Evolutionary conservation across 2,888 invertebrate species (phyloP), one percentile per base, ranked within the genome.

Genomic region (Drosophila buzzatii): DNA sequence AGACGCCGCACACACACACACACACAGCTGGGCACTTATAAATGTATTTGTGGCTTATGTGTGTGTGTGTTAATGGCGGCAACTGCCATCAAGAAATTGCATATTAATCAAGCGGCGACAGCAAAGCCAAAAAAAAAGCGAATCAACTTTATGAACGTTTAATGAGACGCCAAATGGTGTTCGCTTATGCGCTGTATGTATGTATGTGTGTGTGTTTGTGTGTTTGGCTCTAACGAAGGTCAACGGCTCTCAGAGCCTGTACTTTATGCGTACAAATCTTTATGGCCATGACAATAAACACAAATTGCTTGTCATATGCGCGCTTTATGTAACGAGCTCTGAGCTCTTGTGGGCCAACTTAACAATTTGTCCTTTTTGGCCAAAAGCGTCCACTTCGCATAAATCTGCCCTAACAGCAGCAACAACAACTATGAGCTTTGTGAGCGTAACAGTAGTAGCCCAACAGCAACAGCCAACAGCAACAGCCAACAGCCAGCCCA

Each of bases 261-360:
- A 47, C 63, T 70, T 73, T 65, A 68, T 78, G 80, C 18, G 61
- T 51, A 82, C 80, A 82, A 74, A 82, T 85, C 80, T 85, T 85
- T 88, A 84, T 88, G 86, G 73, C 70, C 73, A 63, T 73, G 85
- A 79, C 77, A 87, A 89, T 84, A 89, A 85, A 89, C 89, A 89
- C 85, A 85, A 85, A 85, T 85, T 79, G 87, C 89, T 65, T 87
- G 85, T 85, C 89, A 85, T 89, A 89, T 89, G 85, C 89, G 81
- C 66, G 75, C 70, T 79, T 88, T 77, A 61, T 61, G 61, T 85
- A 84, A 89, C 89, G 89, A 84, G 83, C 77, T 72, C 66, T 35
- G 65, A 55, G 70, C 61, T 42, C 12, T 33, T 70, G 55, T 4
- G 60, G 70, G 70, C 67, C 79, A 79, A 76, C 85, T 73, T 74